Evolutionary conservation across 2,113 vertebrate genomes (phyloP).

Genomic region (Ornithorhynchus anatinus): DNA sequence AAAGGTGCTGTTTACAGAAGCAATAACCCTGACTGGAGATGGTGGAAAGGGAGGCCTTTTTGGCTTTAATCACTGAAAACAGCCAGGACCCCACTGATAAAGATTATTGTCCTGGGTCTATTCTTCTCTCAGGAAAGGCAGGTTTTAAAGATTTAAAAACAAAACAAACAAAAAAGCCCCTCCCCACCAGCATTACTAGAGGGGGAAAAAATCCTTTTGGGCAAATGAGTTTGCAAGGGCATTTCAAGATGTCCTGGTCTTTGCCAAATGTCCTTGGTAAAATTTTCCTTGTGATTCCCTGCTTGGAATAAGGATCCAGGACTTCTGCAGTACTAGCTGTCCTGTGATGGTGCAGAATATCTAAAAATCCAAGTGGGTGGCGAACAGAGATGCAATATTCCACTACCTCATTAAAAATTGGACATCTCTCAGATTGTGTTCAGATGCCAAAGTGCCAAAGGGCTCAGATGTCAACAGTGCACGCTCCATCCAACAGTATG

Average conservation of each 20-base stretch:
- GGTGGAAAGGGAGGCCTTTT: constrained; percentile 32
- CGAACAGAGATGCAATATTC: not conserved
- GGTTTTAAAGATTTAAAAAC: not conserved
- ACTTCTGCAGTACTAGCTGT: too few relatives aligned
- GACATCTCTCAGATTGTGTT: not conserved
- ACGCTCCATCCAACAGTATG: not conserved
- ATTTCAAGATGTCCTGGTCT: not conserved
- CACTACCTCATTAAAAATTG: not conserved
- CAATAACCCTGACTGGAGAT: not conserved
- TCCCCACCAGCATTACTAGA: not conserved
- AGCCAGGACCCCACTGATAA: not conserved
- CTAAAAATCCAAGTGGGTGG: not conserved
- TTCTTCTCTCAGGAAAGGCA: not conserved
- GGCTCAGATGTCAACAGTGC: not conserved
- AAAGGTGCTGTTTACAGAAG: not conserved
- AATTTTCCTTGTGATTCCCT: too few relatives aligned
- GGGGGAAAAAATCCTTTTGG: not conserved
- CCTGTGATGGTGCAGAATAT: not conserved
- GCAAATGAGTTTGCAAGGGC: not conserved
- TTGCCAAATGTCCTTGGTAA: too few relatives aligned
- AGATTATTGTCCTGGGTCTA: not conserved
- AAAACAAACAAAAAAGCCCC: constrained; percentile 6
- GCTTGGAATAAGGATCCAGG: not conserved
- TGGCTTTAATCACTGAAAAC: constrained; percentile 27
- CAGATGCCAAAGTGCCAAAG: not conserved